A percentile compares a stretch with the other conserved stretches of the same genome.
These are phyloP conservation scores for Cryptus viduatorius DNA, from an alignment of 2,888 invertebrate species.

Conservation along the genomic window DNA sequence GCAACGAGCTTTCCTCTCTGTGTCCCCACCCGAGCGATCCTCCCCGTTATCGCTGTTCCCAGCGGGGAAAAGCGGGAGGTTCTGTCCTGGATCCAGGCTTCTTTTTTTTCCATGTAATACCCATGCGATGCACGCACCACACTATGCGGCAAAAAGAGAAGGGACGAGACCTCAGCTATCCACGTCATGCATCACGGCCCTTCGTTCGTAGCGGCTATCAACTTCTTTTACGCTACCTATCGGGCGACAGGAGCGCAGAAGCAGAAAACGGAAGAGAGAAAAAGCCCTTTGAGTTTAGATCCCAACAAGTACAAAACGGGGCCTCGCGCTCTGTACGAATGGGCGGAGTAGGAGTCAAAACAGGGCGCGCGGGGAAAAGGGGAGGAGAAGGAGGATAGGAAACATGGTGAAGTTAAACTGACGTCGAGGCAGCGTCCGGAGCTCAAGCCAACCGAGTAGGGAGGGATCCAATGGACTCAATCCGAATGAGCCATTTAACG, in stretches of 20 bases:
- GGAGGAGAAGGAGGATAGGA: slow-evolving; percentile 52
- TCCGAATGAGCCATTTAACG: slow-evolving; percentile 64
- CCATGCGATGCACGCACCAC: slow-evolving; percentile 8
- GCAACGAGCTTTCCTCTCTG: slow-evolving; percentile 66
- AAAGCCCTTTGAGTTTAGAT: slow-evolving; percentile 55
- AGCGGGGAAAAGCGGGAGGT: slow-evolving; percentile 14
- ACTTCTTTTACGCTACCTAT: background rate
- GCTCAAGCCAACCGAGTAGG: slow-evolving; percentile 67
- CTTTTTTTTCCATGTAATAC: slow-evolving; percentile 27
- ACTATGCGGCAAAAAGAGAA: slow-evolving; percentile 18
- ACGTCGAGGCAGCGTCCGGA: slow-evolving; percentile 77
- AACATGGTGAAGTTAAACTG: slow-evolving; percentile 78
- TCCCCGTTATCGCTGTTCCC: slow-evolving; percentile 53
- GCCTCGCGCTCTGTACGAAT: slow-evolving; percentile 17
- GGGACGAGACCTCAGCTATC: slow-evolving; percentile 17
- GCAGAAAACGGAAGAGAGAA: slow-evolving; percentile 8
- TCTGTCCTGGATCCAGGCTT: slow-evolving; percentile 37
- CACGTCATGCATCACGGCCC: slow-evolving; percentile 37
- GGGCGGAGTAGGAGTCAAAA: slow-evolving; percentile 8
- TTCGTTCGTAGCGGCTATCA: background rate
- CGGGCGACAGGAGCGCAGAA: slow-evolving; percentile 23
- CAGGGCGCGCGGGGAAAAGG: slow-evolving; percentile 16
- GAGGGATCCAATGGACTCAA: slow-evolving; percentile 75
- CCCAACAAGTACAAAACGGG: slow-evolving; percentile 75
- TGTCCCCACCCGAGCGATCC: slow-evolving; percentile 67